These are phyloP conservation scores for Nephrocerus scutellatus DNA, from an alignment of 2,888 invertebrate species.

Conservation along the genomic window DNA sequence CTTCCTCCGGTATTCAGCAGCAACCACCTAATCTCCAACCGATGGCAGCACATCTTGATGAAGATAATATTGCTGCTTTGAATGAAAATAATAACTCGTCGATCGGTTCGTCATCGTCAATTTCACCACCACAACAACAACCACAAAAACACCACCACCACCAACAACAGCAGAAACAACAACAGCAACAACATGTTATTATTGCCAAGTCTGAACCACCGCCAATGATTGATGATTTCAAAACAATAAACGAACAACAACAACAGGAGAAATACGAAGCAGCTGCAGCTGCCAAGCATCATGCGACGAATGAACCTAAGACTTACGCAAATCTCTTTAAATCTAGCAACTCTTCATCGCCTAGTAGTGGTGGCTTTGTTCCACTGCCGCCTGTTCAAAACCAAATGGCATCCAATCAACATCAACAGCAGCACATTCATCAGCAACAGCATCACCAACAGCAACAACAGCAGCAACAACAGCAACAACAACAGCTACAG, in stretches of 20 bases:
- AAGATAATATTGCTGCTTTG: no score
- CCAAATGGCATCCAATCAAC: constrained; percentile 39
- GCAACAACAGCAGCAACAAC: constrained; percentile 24
- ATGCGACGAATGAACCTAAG: constrained; percentile 64
- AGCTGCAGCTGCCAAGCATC: constrained; percentile 41
- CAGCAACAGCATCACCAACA: constrained; percentile 34
- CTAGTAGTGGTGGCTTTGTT: constrained; percentile 41
- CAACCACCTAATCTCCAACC: no score
- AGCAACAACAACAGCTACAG: constrained; percentile 26
- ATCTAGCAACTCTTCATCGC: constrained; percentile 40
- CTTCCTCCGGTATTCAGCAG: no score
- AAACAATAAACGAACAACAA: constrained; percentile 40
- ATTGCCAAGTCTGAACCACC: no score
- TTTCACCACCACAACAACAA: constrained; percentile 21
- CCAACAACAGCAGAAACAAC: no score
- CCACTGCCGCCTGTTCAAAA: constrained; percentile 22
- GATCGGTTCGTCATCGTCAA: no score
- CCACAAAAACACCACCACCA: no score
- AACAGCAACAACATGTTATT: no score
- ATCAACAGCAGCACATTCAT: constrained; percentile 44
- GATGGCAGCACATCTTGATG: no score
- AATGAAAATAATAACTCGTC: no score
- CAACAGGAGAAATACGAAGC: constrained; percentile 45
- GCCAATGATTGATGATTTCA: constrained; percentile 34
- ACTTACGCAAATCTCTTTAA: constrained; percentile 84